Evolutionary conservation across 2,113 vertebrate genomes (phyloP).

Genomic region (Nycticebus coucang): DNA sequence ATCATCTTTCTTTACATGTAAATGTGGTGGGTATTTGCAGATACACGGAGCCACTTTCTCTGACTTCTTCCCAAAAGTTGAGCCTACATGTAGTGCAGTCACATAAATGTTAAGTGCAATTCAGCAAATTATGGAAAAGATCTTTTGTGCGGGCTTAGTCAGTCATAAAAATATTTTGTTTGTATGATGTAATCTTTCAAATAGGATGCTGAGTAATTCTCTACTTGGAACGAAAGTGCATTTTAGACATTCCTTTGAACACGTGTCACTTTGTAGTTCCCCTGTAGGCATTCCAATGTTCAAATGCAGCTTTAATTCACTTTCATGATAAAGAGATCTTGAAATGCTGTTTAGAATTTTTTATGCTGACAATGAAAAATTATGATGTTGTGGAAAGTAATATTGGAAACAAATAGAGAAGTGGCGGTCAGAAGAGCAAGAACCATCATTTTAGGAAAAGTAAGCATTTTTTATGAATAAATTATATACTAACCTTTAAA

Average conservation of each 20-base stretch:
- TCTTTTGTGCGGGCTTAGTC: background rate
- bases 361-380: slow-evolving; percentile 16
- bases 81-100: background rate
- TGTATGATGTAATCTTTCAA: slow-evolving; percentile 64
- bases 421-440: background rate
- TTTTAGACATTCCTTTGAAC: slow-evolving; percentile 33
- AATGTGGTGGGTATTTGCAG: background rate
- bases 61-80: background rate
- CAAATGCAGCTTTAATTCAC: slow-evolving; percentile 48
- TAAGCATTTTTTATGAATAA: slow-evolving; percentile 16
- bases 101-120: slow-evolving; percentile 52
- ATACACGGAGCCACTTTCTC: slow-evolving; percentile 38
- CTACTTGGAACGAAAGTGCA: slow-evolving; percentile 37
- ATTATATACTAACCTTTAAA: slow-evolving; percentile 30
- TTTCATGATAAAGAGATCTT: slow-evolving; percentile 47
- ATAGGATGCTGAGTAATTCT: slow-evolving; percentile 53
- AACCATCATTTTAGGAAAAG: background rate
- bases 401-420: background rate
- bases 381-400: background rate
- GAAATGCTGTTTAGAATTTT: slow-evolving; percentile 55
- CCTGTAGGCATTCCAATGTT: slow-evolving; percentile 32
- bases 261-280: background rate
- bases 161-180: slow-evolving; percentile 56
- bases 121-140: background rate
- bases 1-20: slow-evolving; percentile 32